Evolutionary conservation across 2,888 invertebrate genomes (phyloP), one percentile per base, ranked within the genome.

Genomic region (Yponomeuta evonymella): DNA sequence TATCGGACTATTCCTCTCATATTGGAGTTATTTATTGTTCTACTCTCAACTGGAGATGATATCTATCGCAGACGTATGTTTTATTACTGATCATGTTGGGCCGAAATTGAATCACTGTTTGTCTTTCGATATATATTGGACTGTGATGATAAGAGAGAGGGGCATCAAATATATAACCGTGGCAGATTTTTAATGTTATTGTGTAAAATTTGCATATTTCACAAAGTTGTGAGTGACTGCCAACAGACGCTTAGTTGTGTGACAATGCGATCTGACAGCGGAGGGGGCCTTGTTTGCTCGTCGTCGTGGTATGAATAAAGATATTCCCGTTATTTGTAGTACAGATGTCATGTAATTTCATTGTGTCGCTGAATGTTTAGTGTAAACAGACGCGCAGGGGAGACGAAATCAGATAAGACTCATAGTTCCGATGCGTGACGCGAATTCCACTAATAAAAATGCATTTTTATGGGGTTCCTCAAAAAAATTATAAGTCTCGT

Each of bases 311-410:
- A 92, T 92, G 92, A 92, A 92, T 92, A 91, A 92, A 92, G 91
- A 91, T 92, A 91, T 90, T 86, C 89, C 85, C 88, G 89, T 90
- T 91, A 92, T 92, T 91, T 91, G 92, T 89, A 87, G 81, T 92
- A 90, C 92, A 92, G 92, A 92, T 92, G 92, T 92, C 91, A 91
- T 91, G 91, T 92, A 90, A 91, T 91, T 87, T 91, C 87, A 92
- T 91, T 92, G 90, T 92, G 88, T 84, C 87, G 83, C 83, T 85
- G 89, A 90, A 92, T 90, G 90, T 91, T 91, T 91, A 87, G 89
- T 88, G 87, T 88, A 91, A 91, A 92, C 89, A 92, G 51, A 58
- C 51, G 51, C 83, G 81, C 85, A 84, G 91, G 90, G 90, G 89
- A 84, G 84, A 84, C 80, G 81, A 79, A 79, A 82, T 79, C 79